Conservation (phyloP, 30 jellyfish, hydroid and myxozoan genomes). For the Catostylus mosaicus region DNA sequence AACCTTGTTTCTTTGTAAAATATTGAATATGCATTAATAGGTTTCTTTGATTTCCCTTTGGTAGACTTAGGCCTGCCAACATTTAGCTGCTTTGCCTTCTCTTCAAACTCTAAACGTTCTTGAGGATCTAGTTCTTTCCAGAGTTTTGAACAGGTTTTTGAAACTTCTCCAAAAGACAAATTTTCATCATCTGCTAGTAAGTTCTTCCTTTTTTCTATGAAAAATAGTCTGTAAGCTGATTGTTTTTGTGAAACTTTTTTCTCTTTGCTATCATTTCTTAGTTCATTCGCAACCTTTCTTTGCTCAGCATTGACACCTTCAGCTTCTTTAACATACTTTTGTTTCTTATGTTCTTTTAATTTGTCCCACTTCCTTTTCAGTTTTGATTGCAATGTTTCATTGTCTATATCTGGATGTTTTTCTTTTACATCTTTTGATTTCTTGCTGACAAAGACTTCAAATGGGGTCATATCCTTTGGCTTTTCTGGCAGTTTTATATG, state of each 20-base stretch:
- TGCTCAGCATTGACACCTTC: slow-evolving; percentile 20
- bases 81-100: not conserved
- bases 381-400: slow-evolving; percentile 21
- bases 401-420: slow-evolving; percentile 52
- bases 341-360: slow-evolving; percentile 42
- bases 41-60: slow-evolving; percentile 10
- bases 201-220: not conserved
- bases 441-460: slow-evolving; percentile 36
- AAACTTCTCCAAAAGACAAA: not conserved
- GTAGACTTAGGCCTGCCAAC: not conserved
- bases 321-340: slow-evolving; percentile 28
- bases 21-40: slow-evolving; percentile 24
- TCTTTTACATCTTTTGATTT: slow-evolving; percentile 27
- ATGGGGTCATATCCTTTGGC: slow-evolving; percentile 7
- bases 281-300: not conserved
- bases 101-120: slow-evolving; percentile 2
- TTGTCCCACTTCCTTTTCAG: slow-evolving; percentile 52
- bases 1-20: slow-evolving; percentile 36
- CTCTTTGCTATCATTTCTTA: not conserved
- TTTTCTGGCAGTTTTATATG: slow-evolving; percentile 1
- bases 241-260: not conserved
- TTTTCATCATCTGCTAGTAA: not conserved
- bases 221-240: not conserved
- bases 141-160: not conserved
- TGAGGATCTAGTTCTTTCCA: slow-evolving; percentile 8